These are phyloP conservation scores for Zalophus californianus DNA, from an alignment of 2,797 vertebrate species.

Conservation along the genomic window DNA sequence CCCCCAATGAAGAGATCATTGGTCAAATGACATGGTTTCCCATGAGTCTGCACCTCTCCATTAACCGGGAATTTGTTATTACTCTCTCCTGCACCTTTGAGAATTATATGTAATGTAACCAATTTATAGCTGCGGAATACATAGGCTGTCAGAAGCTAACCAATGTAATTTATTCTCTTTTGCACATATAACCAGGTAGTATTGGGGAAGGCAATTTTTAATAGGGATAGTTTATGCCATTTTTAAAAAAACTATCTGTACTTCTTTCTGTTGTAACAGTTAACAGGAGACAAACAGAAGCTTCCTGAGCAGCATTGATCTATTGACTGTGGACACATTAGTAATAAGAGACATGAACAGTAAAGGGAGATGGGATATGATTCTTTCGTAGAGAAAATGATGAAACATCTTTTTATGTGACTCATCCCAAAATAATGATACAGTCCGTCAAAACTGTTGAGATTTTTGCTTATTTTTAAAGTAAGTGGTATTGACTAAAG, in stretches of 20 bases:
- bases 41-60: conserved; percentile 77
- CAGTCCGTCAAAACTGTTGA: background rate
- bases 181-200: background rate
- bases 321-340: background rate
- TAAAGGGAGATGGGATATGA: background rate
- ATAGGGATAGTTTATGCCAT: background rate
- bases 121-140: conserved; percentile 44
- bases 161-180: conserved; percentile 74
- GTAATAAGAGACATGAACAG: background rate
- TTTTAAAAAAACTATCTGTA: background rate
- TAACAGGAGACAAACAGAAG: background rate
- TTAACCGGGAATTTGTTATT: conserved; percentile 79
- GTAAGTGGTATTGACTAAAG: background rate
- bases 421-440: conserved; percentile 23
- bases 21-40: conserved; percentile 76
- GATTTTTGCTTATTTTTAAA: conserved; percentile 14
- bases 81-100: conserved; percentile 68
- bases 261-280: background rate
- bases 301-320: background rate
- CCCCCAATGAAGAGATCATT: conserved; percentile 65
- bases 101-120: conserved; percentile 79
- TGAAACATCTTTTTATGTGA: background rate
- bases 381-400: background rate
- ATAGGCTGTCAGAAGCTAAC: conserved; percentile 60
- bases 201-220: background rate